Evolutionary conservation across 2,797 vertebrate species (phyloP), one percentile per base, ranked within the genome.

Genomic region (Crenuchus spilurus): DNA sequence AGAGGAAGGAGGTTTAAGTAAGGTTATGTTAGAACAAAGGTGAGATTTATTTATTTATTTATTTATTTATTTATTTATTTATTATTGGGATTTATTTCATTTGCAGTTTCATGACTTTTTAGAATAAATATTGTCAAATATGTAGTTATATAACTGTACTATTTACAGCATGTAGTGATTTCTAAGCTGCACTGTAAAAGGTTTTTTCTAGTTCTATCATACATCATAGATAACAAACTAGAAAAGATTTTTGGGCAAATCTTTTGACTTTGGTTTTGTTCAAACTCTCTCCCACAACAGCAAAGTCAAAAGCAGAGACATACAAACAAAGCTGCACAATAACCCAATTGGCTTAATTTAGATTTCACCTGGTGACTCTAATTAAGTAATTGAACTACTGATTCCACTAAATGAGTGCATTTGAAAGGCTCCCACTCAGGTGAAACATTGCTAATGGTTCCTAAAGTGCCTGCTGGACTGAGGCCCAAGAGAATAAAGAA

Each of bases 361-460:
- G 63, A 77, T 80, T 77, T 73, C 30, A 79, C 44, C 68, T 74
- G 54, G 48, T 74, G 54, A 60, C 35, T 77, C 52, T 78, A 76
- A 76, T 84, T 84, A 67, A 63, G 70, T 78, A 80, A 82, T 74
- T 78, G 82, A 82, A 79, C 54, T 55, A 65, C 62, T 48, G 48
- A 78, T 77, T 80, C 70, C 65, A 46, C 65, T 71, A 76, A 78
- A 80, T 80, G 67, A 82, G 60, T 74, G 70, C 58, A 31, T 79
- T 67, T 77, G 65, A 69, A 75, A 70, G 78, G 48, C 72, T 73
- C 44, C 44, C 70, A 76, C 73, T 80, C 77, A 80, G 82, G 80
- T 80, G 80, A 84, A 84, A 81, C 77, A 54, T 64, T 67, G 79
- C 74, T 83, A 83, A 83, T 83, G 72, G 69, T 55, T 76, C 60